phyloP scores from a whole-genome alignment of 1,140 invertebrate genomes.

The Nasonia giraulti region DNA sequence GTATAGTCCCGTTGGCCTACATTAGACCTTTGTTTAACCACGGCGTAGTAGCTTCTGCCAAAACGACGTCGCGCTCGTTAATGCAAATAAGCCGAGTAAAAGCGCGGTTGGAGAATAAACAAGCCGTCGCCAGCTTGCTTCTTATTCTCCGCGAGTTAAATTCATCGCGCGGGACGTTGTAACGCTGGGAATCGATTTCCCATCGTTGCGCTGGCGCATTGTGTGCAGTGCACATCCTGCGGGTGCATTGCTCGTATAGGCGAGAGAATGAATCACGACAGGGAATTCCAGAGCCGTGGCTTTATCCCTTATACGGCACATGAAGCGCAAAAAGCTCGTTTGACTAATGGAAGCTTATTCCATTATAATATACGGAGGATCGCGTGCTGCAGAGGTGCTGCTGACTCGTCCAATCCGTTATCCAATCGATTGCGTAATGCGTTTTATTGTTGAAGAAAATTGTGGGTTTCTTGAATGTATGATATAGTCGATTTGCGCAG shows the following conservation, averaged over 20 bases:
- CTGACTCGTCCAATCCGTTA: not conserved
- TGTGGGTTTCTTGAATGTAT: too few species aligned
- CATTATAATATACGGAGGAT: not conserved
- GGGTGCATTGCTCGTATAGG: not conserved
- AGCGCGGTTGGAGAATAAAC: too few species aligned
- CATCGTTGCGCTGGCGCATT: too few species aligned
- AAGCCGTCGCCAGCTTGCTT: too few species aligned
- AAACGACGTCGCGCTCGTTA: not conserved
- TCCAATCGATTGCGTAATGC: not conserved
- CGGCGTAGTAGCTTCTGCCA: not conserved
- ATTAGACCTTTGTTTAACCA: not conserved
- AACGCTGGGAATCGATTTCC: too few species aligned
- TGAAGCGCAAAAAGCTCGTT: constrained; percentile 18
- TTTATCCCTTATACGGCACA: not conserved
- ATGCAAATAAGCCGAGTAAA: not conserved
- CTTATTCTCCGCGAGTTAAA: too few species aligned
- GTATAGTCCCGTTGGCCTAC: not conserved
- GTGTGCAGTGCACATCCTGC: too few species aligned
- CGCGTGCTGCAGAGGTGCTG: not conserved
- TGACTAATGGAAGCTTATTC: constrained; percentile 23
- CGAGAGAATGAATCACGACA: not conserved
- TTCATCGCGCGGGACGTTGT: too few species aligned
- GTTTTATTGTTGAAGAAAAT: too few species aligned
- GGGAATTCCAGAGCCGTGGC: not conserved
- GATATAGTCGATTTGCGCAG: too few species aligned